A percentile compares a stretch with the other conserved stretches of the same genome.
Evolutionary conservation across 2,888 invertebrate species (phyloP).

Genomic region (Mellilla xanthometata): DNA sequence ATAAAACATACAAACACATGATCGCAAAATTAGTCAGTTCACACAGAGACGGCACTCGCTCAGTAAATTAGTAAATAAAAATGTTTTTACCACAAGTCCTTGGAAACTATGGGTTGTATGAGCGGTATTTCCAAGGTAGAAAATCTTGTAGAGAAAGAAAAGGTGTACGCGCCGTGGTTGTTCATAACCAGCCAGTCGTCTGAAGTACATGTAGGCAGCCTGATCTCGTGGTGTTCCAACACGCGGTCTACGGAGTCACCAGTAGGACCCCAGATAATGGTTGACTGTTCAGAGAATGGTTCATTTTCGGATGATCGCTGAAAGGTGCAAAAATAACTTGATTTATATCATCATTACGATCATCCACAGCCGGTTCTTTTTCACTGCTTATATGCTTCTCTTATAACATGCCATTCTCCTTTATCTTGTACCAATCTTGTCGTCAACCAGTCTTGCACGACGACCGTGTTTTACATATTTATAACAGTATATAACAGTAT

Average conservation of each 20-base stretch:
- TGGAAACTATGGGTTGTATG: conserved; percentile 40
- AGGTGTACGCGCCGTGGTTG: conserved; percentile 42
- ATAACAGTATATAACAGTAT: too few species aligned
- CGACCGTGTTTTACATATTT: too few species aligned
- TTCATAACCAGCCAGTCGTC: conserved; percentile 44
- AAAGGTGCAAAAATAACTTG: background rate
- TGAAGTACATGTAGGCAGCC: conserved; percentile 35
- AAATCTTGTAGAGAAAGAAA: conserved; percentile 35
- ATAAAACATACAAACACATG: too few species aligned
- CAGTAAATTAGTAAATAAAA: background rate
- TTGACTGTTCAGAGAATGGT: conserved; percentile 25
- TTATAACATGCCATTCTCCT: background rate
- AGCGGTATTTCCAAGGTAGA: conserved; percentile 38
- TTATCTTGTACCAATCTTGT: too few species aligned
- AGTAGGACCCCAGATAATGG: conserved; percentile 46
- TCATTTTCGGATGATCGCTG: conserved; percentile 13
- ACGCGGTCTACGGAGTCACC: conserved; percentile 44
- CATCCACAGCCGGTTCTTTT: too few species aligned
- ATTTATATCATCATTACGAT: too few species aligned
- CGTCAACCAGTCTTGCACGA: too few species aligned
- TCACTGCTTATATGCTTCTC: too few species aligned
- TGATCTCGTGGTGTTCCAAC: conserved; percentile 31
- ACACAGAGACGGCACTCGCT: too few species aligned
- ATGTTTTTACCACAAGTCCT: conserved; percentile 39
- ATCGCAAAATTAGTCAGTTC: too few species aligned